Evolutionary conservation across 2,113 vertebrate species (phyloP), one percentile per base, ranked within the genome.

Genomic region (Ageneiosus marmoratus): DNA sequence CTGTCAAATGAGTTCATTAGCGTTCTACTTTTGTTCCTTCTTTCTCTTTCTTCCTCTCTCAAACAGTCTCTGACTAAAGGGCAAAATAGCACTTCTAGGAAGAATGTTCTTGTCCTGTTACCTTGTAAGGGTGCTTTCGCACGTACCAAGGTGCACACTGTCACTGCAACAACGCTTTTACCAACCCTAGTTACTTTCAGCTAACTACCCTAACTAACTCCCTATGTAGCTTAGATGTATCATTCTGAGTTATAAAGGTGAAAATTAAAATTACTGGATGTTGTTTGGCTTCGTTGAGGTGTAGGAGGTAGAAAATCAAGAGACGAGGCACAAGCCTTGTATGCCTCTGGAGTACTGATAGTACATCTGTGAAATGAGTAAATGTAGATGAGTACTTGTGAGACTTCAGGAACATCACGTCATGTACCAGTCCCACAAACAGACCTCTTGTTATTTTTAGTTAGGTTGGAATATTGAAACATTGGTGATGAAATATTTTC

Each of bases 1-100:
- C 86, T 88, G 87, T 82, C 85, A 89, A 85, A 90, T 91, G 89
- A 92, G 92, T 93, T 93, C 89, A 90, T 93, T 93, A 91, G 89
- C 88, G 84, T 84, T 82, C 88, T 83, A 85, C 84, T 87, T 87
- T 87, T 84, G 83, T 78, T 79, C 75, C 41, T 46, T 58, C 50
- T 48, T 51, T 41, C 37, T 77, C 44, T 29, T n/a, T 84, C 85
- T 62, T 55, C n/a, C 41, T 89, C 88, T 88, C 67, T 88, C 87
- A 80, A 15, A 44, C 12, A 73, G 24, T 48, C 44, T 73, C n/a
- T 27, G n/a, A 8, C 69, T 27, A 2, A 73, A 46, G 13, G 44
- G 44, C 44, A 73, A 73, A 20, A 50, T 46, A 48, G 13, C 24
- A 48, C 27, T n/a, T 27, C 41, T 46, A 46, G 69, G 27, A 75